Base-by-base conservation (phyloP, 2,113 vertebrate species). In the crab-eating macaque (Macaca fascicularis) region DNA sequence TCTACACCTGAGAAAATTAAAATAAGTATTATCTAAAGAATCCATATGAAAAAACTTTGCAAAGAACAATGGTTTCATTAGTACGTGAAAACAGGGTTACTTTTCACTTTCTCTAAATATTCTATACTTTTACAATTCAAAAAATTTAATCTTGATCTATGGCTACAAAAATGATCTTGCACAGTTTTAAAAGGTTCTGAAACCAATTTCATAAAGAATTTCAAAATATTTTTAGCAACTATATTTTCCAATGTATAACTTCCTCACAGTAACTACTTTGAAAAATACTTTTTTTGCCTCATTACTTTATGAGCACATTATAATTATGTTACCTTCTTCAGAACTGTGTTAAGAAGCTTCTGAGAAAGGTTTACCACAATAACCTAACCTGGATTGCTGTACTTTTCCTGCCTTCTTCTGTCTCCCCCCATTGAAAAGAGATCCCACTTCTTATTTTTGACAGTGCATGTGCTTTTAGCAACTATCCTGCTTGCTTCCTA, bases 21-120 rank as follows among this genome's bases (percentile, higher is more conserved):
- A 70, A 70, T 90, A 7, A 93, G 30, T 84, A 72, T 32, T 61
- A 69, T 52, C 25, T 78, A 94, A 75, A 17, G 35, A 80, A 64
- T 32, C 87, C 79, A 55, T 3, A 82, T n/a, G 48, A 96, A 92
- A 92, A 76, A 96, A 94, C 40, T 48, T 57, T 48, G 25, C 74
- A 81, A 87, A 94, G 19, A 93, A 89, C n/a, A 90, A 69, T 40
- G 25, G 64, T 23, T 67, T 70, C 64, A 70, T 91, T 61, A 75
- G 8, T 81, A 52, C 22, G 2, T 57, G 27, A 81, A 94, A 86
- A 13, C 59, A 79, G 67, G 2, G 23, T 32, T 70, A 76, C 22
- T 67, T 88, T 74, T 67, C 69, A n/a, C 12, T 27, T 94, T 82
- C 67, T 87, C 43, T 35, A 92, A 88, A 94, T 67, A 57, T 50